Evolutionary conservation across 1,140 invertebrate species (phyloP), one percentile per base, ranked within the genome.

Genomic region (Bombus affinis): DNA sequence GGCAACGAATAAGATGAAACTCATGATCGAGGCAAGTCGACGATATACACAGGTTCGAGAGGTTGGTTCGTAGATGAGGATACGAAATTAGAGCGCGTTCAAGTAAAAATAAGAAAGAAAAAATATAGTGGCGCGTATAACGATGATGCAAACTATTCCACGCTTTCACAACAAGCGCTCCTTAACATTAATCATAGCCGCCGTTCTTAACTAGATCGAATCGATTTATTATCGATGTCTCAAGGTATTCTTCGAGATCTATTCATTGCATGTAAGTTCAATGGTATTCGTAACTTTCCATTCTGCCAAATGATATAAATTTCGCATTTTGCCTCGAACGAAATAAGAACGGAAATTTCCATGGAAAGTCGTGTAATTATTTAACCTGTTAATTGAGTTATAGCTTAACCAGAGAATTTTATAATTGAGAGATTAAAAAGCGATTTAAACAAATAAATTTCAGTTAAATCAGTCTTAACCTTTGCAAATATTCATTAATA

Each of bases 101-200:
- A 65, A 12, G 12, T 47, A 0, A 35, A 62, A 65, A 53, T 18
- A 80, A 68, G 9, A 53, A n/a, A 47, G 18, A n/a, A 66, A 8
- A 53, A 66, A 75, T 22, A 78, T 9, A 71, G 53, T 12, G 32
- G 42, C 35, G 28, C 37, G 65, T 37, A 44, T 42, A 83, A 77
- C n/a, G 81, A 78, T 57, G 75, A 79, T 84, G 82, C 71, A 84
- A 79, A 84, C 66, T 57, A 66, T 79, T 78, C 79, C n/a, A 80
- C 83, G 80, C 83, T 87, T 88, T 72, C 75, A 72, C 88, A 87
- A 81, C 86, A 86, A 89, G 84, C 79, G 75, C 81, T 89, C 65
- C 39, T 68, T 39, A 44, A 76, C 74, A 89, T 89, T 89, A 89
- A 89, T 89, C 87, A 59, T 72, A 68, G 71, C 84, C 15, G 47